Evolutionary conservation across 2,888 invertebrate genomes (phyloP), one percentile per base, ranked within the genome.

Genomic region (Drosophila affinis): DNA sequence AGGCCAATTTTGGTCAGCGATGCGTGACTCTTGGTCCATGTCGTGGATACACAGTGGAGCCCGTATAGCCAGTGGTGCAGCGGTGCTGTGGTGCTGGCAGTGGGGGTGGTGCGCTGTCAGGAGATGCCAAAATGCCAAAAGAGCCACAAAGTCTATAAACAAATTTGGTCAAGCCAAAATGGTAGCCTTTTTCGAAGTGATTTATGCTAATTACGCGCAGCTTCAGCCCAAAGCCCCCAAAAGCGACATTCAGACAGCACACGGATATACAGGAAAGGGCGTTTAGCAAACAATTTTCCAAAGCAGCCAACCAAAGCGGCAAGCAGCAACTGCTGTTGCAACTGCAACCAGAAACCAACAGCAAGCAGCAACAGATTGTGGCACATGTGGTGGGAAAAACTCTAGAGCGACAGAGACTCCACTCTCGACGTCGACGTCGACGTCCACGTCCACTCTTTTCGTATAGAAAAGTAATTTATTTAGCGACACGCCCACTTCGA

Each of bases 401-500:
- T 68, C 68, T 67, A 68, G 57, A 52, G 58, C 67, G 53, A 27
- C 49, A 52, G 58, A 57, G 53, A 21, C 49, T 52, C 61, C 52
- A 68, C 32, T 32, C 32, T 32, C 32, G 58, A 14, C 6, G 14
- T n/a, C 2, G 6, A n/a, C 39, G 14, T 39, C 39, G 58, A 14
- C 6, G 14, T n/a, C 2, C n/a, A n/a, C 39, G 14, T 39, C 39
- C 39, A 39, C 39, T 39, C 39, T n/a, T 39, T 39, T 39, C 39
- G 77, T 87, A 85, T 87, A 87, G 85, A 87, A 85, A 85, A 85
- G 85, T 87, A 85, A 85, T 85, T 85, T 85, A 85, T 87, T 85
- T 85, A 83, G 88, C 73, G 86, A 75, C 86, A 85, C 85, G 85
- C 85, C 85, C 86, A 79, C 72, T 63, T 72, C 82, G 80, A 85